Evolutionary conservation across 2,888 invertebrate species (phyloP), one percentile per base, ranked within the genome.

Genomic region (Ectemnius lituratus): DNA sequence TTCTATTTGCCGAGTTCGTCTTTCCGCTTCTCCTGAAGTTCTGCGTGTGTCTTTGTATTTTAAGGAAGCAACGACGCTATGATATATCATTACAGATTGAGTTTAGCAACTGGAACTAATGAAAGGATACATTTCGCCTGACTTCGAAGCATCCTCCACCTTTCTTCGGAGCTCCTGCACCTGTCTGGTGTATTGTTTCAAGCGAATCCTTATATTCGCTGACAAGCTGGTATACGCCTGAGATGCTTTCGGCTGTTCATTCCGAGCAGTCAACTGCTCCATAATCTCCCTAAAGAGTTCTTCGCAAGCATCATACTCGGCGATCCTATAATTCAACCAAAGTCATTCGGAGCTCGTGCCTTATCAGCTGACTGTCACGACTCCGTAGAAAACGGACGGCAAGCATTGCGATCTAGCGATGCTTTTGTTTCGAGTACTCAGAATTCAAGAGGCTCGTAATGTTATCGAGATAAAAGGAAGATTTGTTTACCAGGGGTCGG

Each of bases 291-390:
- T 91, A 83, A 92, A 93, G 23, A 95, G 87, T 73, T 93, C 93
- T 83, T 94, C 94, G 83, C 95, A 95, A 0, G 94, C 93, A 82
- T 94, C 94, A 88, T 93, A 93, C 85, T 95, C 95, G 0, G 92
- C 88, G 14, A 94, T 89, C 95, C 95, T 95, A 75, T 56, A 49
- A 72, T 47, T 47, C 2, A 18, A 45, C 57, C 14, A 45, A 16
- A 16, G 14, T 27, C 14, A 20, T 46, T 27, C 49, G 28, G 23
- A 37, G 14, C 49, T 23, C 49, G n/a, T 11, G 13, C 14, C 20
- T 58, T 16, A 18, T 58, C 23, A 58, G 37, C 37, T 37, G 14
- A 14, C 14, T 58, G 58, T 58, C 14, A 23, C 58, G 20, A 2
- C 13, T 16, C 4, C 23, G 4, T 14, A 27, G 2, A 28, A 37